A percentile compares a stretch with the other conserved stretches of the same genome.
These are phyloP conservation scores for Elanus axillaris DNA, from an alignment of 2,113 vertebrate genomes.

Conservation along the genomic window DNA sequence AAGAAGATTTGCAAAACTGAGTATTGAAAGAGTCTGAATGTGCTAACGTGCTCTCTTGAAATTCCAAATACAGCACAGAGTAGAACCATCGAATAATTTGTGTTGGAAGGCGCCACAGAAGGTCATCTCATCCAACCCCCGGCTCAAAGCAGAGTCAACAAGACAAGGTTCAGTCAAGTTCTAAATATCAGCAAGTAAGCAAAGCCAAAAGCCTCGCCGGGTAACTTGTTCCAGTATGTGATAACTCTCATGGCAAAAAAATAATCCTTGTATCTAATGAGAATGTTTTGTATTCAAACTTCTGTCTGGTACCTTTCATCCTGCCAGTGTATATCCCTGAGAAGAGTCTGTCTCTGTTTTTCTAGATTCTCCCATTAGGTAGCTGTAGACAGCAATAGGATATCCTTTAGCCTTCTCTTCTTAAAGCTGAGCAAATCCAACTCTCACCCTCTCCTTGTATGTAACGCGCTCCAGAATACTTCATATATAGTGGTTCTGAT, in stretches of 20 bases:
- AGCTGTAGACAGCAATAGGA: background rate
- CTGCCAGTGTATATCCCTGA: accelerated
- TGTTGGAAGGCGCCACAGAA: background rate
- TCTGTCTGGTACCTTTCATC: background rate
- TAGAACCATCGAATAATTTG: background rate
- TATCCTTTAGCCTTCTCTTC: background rate
- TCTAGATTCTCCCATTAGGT: background rate
- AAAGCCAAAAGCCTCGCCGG: background rate
- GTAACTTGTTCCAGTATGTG: background rate
- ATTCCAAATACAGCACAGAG: background rate
- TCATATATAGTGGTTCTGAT: background rate
- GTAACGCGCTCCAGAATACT: background rate
- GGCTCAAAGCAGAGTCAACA: background rate
- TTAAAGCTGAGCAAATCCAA: background rate
- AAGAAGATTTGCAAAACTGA: background rate
- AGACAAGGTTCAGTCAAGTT: background rate
- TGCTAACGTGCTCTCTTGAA: background rate
- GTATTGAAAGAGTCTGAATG: background rate
- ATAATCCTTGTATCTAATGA: background rate
- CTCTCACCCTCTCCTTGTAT: background rate
- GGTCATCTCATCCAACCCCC: background rate
- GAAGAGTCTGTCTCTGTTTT: background rate
- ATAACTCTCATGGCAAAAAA: background rate
- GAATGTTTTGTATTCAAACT: background rate
- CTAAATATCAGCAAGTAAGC: background rate